Base-by-base conservation (phyloP, 2,113 vertebrate genomes). In the Periophthalmodon schlosseri region DNA sequence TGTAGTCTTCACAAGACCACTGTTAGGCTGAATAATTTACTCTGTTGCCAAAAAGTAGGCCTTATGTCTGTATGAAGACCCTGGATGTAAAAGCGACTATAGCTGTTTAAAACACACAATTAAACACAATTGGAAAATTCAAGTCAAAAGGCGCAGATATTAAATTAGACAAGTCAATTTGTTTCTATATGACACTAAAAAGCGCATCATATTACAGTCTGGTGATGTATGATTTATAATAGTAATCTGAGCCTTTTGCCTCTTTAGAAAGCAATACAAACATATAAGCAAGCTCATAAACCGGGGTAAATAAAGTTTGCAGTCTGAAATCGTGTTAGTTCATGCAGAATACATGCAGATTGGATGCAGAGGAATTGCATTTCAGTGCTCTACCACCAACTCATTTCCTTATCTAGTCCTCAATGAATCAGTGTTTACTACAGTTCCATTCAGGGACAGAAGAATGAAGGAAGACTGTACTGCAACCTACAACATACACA, bases 331-430 rank as follows among this genome's bases (percentile, higher is more conserved):
- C 4, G n/a, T 57, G 56, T 57, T 57, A 57, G n/a, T 57, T 57
- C 57, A 60, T 60, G 57, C 57, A 60, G 23, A 60, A 28, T 60
- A 60, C 57, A 60, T 60, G 57, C 57, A 28, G 57, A 15, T 24
- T 58, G 56, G 21, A 60, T 60, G 23, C 23, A 28, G 13, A 24
- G 57, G 57, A 60, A 60, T 15, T 60, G 57, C 12, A 60, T 28
- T 60, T 60, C 23, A 60, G 57, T 60, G 57, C 57, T 60, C 23
- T 56, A 56, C 52, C 52, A 56, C 52, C 20, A 28, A 60, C 57
- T 60, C 57, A 28, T 60, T 60, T 28, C 5, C 5, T 28, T 15
- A 15, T n/a, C 52, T 56, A 56, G 20, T 56, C 52, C 52, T 56
- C n/a, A 21, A 56, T 56, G 52, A 56, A 56, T 56, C 9, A 56